Percentiles rank a stretch among this genome's conserved stretches.
Conservation (phyloP, 2,113 vertebrate genomes). For the Taxidea taxus region DNA sequence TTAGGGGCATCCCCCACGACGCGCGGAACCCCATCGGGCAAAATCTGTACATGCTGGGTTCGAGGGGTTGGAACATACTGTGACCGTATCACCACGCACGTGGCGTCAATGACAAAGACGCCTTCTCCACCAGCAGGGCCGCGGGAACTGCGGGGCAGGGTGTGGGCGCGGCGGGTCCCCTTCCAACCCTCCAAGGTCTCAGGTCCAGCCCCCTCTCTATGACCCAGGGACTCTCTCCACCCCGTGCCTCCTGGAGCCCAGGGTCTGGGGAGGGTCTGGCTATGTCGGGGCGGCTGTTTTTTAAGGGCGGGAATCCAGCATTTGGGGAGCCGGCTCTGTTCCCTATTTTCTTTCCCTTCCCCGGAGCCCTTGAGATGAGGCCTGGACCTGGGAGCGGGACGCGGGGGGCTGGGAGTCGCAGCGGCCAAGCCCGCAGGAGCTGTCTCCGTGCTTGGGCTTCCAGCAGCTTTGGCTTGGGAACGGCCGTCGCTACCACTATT, state of each 20-base stretch:
- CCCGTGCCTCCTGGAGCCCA: slow-evolving; percentile 75
- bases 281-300: slow-evolving; percentile 42
- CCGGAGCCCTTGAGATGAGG: slow-evolving; percentile 3
- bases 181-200: slow-evolving; percentile 13
- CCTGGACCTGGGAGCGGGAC: slow-evolving; percentile 47
- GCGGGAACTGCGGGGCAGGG: slow-evolving; percentile 57
- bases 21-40: neutral
- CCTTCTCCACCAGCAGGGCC: slow-evolving; percentile 57
- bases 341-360: slow-evolving; percentile 49
- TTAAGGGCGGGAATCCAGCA: slow-evolving; percentile 52
- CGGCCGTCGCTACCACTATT: neutral
- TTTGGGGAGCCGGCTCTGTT: slow-evolving; percentile 36
- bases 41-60: slow-evolving; percentile 80
- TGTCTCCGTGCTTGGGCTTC: neutral
- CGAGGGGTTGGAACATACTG: slow-evolving; percentile 86
- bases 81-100: slow-evolving; percentile 89
- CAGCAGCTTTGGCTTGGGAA: neutral
- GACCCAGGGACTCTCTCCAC: slow-evolving; percentile 31
- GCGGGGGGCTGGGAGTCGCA: neutral
- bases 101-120: slow-evolving; percentile 89
- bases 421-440: neutral
- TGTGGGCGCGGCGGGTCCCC: slow-evolving; percentile 53
- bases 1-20: neutral
- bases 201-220: neutral
- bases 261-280: slow-evolving; percentile 75